phyloP scores from a whole-genome alignment of 2,797 vertebrate species.

The Sebastes hopkinsi region DNA sequence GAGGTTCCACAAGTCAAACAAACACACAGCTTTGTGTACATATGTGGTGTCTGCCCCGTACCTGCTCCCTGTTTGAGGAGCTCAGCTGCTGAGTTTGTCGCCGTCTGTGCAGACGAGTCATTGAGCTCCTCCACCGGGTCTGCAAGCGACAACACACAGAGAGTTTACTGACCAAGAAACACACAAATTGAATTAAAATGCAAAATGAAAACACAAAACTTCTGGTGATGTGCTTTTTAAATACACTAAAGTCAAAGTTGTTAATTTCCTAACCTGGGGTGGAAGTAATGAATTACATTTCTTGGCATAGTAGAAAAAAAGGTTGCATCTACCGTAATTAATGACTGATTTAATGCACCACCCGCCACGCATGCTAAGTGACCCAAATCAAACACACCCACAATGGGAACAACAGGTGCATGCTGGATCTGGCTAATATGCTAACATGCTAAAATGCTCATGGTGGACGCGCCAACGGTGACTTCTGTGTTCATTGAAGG shows the following conservation, averaged over 20 bases:
- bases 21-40: not conserved
- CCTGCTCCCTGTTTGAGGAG: slow-evolving; percentile 97
- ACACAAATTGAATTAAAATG: not conserved
- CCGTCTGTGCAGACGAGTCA: slow-evolving; percentile 84
- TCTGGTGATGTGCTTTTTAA: not conserved
- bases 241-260: not conserved
- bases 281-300: too few species aligned
- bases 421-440: too few species aligned
- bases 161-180: not conserved
- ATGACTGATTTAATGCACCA: too few species aligned
- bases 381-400: not conserved
- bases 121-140: slow-evolving; percentile 89
- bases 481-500: too few species aligned
- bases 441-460: too few species aligned
- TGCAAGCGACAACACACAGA: slow-evolving; percentile 47
- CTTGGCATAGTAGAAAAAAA: too few species aligned
- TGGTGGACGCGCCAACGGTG: too few species aligned
- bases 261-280: too few species aligned
- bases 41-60: slow-evolving; percentile 21
- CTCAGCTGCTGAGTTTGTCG: slow-evolving; percentile 93
- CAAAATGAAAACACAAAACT: too few species aligned
- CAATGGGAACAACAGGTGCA: too few species aligned
- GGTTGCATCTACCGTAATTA: too few species aligned
- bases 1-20: not conserved
- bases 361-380: fast-evolving